Evolutionary conservation across 2,113 vertebrate species (phyloP).

Genomic region (Crotophaga sulcirostris): DNA sequence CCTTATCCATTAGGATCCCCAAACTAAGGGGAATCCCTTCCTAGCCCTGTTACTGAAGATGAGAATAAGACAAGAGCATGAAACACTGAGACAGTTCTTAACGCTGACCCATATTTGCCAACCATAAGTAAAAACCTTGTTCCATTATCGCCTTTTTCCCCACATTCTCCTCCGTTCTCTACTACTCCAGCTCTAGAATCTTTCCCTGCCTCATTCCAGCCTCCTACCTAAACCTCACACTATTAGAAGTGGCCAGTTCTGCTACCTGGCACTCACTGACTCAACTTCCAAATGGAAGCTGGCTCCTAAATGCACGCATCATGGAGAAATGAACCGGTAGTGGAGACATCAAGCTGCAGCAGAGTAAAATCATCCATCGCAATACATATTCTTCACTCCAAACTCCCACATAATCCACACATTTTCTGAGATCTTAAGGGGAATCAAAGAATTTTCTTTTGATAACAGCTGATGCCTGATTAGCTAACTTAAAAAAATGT

Average conservation of each 20-base stretch:
- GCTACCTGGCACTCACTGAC: background rate
- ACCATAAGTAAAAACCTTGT: accelerated
- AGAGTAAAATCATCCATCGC: background rate
- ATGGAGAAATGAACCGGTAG: background rate
- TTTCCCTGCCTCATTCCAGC: background rate
- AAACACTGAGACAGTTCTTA: background rate
- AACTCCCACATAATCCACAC: background rate
- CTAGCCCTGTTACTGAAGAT: background rate
- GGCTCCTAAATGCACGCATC: background rate
- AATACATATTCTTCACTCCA: background rate
- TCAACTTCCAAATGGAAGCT: background rate
- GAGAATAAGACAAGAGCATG: background rate
- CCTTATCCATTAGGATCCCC: background rate
- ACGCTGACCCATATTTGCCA: background rate
- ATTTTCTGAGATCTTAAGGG: background rate
- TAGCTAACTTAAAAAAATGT: background rate
- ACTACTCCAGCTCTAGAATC: background rate
- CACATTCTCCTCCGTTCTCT: background rate
- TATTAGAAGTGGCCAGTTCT: background rate
- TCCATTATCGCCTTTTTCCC: background rate
- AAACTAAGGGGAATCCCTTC: background rate
- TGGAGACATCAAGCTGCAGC: background rate
- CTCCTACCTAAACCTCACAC: background rate
- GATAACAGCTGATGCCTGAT: background rate
- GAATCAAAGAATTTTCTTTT: background rate